These are phyloP conservation scores for Manis javanica DNA, from an alignment of 2,797 vertebrate genomes.

Conservation along the genomic window DNA sequence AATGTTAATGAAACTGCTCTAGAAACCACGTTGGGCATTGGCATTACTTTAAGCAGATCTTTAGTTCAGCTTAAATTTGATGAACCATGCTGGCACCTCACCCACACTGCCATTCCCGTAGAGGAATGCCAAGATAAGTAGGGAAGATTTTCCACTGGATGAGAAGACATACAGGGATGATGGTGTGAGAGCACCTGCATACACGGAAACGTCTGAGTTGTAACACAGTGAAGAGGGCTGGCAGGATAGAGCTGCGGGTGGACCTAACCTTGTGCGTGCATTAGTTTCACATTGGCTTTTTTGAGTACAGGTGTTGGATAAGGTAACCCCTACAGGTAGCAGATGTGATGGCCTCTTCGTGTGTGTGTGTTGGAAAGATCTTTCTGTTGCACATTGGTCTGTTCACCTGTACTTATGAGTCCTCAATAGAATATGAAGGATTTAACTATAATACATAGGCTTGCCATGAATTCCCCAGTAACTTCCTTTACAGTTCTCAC, in stretches of 20 bases:
- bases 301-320: not conserved
- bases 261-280: not conserved
- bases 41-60: conserved; percentile 38
- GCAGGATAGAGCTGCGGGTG: not conserved
- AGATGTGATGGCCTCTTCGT: not conserved
- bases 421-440: not conserved
- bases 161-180: not conserved
- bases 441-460: not conserved
- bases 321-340: not conserved
- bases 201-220: not conserved
- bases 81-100: not conserved
- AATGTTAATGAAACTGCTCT: conserved; percentile 26
- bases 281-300: not conserved
- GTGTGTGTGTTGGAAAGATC: not conserved
- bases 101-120: not conserved
- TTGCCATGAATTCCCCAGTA: not conserved
- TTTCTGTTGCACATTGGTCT: not conserved
- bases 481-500: not conserved
- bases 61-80: conserved; percentile 46
- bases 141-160: not conserved
- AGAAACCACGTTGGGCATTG: not conserved
- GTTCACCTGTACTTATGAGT: not conserved
- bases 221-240: not conserved
- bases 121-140: not conserved
- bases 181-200: not conserved